Base-by-base conservation (phyloP, 2,888 invertebrate species). In the Selenia dentaria region DNA sequence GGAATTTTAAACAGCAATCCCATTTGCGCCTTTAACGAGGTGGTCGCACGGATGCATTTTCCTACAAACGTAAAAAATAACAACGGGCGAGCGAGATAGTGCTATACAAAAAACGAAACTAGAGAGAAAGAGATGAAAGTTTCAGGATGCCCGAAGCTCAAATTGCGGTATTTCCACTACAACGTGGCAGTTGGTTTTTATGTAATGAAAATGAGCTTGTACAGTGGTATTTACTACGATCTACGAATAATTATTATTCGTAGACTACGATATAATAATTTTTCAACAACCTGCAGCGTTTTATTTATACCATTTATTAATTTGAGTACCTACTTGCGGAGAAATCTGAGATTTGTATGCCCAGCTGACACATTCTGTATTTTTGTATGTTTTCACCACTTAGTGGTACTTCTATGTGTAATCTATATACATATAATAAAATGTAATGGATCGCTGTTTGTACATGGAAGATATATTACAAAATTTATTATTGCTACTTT, bases 201-300 rank as follows among this genome's bases (percentile, higher is more conserved):
- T 71, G 64, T 62, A 62, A 70, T 70, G 73, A 71, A 70, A 74
- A 72, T 68, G 64, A 67, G 63, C 59, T 60, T 67, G 66, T 62
- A 43, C 42, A 44, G 46, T 27, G 55, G 55, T 51, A 61, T 65
- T 62, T 62, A 63, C 54, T 48, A 57, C 39, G 18, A n/a, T n/a
- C n/a, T n/a, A n/a, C n/a, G n/a, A n/a, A n/a, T n/a, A n/a, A n/a
- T n/a, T n/a, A n/a, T n/a, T n/a, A n/a, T n/a, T n/a, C n/a, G n/a
- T n/a, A n/a, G n/a, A n/a, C n/a, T n/a, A 39, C 46, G 39, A 59
- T 40, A 62, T 59, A 52, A 47, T n/a, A n/a, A n/a, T n/a, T 58
- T 63, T 58, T 33, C 10, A 53, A 52, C 34, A 51, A 22, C 42
- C 47, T 59, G 57, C 53, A 57, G 40, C 38, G 38, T 34, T 20